Evolutionary conservation across 2,113 vertebrate species (phyloP), one percentile per base, ranked within the genome.

Genomic region (Amphilophus citrinellus): DNA sequence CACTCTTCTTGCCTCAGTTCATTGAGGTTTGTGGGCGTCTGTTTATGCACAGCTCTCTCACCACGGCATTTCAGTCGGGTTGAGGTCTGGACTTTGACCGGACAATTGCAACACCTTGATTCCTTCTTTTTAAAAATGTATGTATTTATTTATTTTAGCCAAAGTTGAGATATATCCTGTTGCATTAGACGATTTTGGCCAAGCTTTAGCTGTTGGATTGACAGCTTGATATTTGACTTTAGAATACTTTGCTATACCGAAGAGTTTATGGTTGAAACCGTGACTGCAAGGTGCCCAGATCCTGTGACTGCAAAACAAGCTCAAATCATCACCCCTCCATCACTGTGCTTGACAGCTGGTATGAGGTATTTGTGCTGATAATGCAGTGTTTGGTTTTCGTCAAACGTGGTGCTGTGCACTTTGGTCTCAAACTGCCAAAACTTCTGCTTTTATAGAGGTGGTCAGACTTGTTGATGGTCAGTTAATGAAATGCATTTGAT

Each of bases 201-300:
- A 44, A 14, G 42, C 44, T 71, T 50, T 71, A 71, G 17, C 17
- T 20, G 42, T 30, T 22, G 4, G 42, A 44, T 10, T 4, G 37
- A 39, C 37, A 39, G 37, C 37, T 39, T 39, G 8, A 71, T 10
- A 71, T 71, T 71, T 50, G 66, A 30, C 44, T 71, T 1, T 20
- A 71, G 24, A 50, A 71, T 50, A 50, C 44, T 50, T 71, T 13
- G 22, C 22, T 68, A 50, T 50, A 71, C 66, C 30, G 66, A 71
- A 30, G 66, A 71, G 66, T 71, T 71, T 20, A 24, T 50, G 24
- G 66, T 50, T 42, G 50, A 50, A 18, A 50, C 44, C 50, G 42
- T 20, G 65, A 50, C 65, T 71, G 65, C 65, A 71, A 71, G 65
- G 65, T 71, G 42, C 65, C 44, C 65, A 30, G 65, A 42, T 71